phyloP scores from a whole-genome alignment of 2,113 vertebrate genomes.

The Crotalus horridus region DNA sequence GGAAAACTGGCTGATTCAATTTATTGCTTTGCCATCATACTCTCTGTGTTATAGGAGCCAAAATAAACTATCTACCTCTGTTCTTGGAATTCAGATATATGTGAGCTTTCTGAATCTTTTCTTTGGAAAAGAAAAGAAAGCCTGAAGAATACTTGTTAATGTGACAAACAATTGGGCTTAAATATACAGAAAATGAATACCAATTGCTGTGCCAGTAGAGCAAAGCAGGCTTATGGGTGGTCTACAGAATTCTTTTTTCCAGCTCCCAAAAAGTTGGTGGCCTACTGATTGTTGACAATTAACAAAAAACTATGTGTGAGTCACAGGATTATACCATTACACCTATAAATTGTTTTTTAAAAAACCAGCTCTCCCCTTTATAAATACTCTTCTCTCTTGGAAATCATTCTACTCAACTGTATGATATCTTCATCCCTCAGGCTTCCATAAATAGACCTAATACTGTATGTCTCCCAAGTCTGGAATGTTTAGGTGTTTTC shows the following conservation, averaged over 20 bases:
- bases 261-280: not conserved
- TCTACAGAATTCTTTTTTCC: not conserved
- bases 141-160: not conserved
- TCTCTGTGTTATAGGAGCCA: constrained; percentile 44
- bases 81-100: constrained; percentile 46
- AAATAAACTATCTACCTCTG: constrained; percentile 58
- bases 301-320: not conserved
- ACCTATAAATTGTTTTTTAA: not conserved
- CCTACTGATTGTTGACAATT: not conserved
- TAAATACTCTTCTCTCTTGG: not conserved
- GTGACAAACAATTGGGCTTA: constrained; percentile 2
- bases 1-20: constrained; percentile 51
- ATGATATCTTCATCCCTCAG: not conserved
- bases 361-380: not conserved
- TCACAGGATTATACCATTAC: not conserved
- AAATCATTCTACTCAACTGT: not conserved
- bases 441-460: not conserved
- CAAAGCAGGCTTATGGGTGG: not conserved
- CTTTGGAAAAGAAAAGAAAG: constrained; percentile 11
- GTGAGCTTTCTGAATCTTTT: not conserved
- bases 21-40: constrained; percentile 54
- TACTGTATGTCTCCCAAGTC: not conserved
- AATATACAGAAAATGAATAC: accelerated
- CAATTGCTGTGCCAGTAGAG: not conserved
- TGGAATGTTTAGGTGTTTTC: not conserved